These are phyloP conservation scores for Cheilosia pagana DNA, from an alignment of 2,888 invertebrate genomes.

Conservation along the genomic window DNA sequence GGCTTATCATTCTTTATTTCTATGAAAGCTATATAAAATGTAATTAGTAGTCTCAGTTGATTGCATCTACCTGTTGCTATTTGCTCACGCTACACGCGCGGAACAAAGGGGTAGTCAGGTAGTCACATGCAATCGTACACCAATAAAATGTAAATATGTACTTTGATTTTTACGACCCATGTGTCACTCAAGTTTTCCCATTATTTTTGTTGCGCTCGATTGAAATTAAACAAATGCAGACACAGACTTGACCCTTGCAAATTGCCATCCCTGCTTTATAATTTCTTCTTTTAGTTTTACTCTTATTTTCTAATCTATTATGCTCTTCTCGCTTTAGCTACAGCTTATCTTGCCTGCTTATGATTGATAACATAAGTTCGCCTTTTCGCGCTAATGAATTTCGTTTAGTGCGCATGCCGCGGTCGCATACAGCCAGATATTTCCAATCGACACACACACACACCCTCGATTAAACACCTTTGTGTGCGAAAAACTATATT, in stretches of 20 bases:
- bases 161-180: not conserved
- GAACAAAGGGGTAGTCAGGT: too few relatives aligned
- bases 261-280: constrained; percentile 56
- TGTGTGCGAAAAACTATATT: constrained; percentile 34
- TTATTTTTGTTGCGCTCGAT: too few relatives aligned
- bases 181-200: not conserved
- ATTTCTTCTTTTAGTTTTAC: constrained; percentile 44
- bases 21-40: too few relatives aligned
- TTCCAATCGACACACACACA: constrained; percentile 18
- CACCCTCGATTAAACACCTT: not conserved
- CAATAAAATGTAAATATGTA: not conserved
- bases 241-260: constrained; percentile 20
- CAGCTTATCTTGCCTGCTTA: constrained; percentile 4
- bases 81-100: not conserved
- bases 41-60: too few relatives aligned
- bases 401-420: constrained; percentile 57
- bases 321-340: constrained; percentile 47
- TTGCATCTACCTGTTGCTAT: not conserved
- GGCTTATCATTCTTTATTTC: too few relatives aligned
- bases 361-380: constrained; percentile 1
- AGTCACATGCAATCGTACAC: too few relatives aligned
- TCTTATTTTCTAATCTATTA: constrained; percentile 54
- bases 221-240: constrained; percentile 12
- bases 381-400: constrained; percentile 26
- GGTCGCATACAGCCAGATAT: constrained; percentile 1